Base-by-base conservation (phyloP, 2,797 vertebrate genomes). In the Bryconaethiops microstoma region DNA sequence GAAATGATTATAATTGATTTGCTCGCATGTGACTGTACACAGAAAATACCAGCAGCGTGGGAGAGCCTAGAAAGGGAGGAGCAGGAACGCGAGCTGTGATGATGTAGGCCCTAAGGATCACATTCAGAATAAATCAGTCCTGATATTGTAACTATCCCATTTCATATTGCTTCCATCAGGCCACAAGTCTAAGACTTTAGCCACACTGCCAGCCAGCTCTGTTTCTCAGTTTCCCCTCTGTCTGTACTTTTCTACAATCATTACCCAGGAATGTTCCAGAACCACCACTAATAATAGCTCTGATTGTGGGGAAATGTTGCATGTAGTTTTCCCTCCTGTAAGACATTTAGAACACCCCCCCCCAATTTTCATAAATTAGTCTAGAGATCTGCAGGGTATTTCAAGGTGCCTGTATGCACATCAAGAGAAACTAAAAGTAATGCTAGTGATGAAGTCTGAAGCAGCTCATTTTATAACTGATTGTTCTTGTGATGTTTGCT, bases 281-380 rank as follows among this genome's bases (percentile, higher is more conserved):
- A 82, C 88, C 88, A 86, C 78, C 68, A 87, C 89, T 92, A 88
- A 89, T 91, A 93, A 91, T 89, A 88, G 84, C 88, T 85, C 84
- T 86, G 86, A 91, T 86, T 91, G 81, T 83, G 68, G 83, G 85
- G 83, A 86, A 87, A 88, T 83, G 84, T 86, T 87, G 82, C 88
- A 87, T 88, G 87, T 86, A 74, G 82, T 82, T 73, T 79, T 77
- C 78, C 74, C 63, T 64, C 65, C 76, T 72, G 82, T 74, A 74
- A 74, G 78, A 79, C 45, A 57, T 63, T 81, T 74, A 80, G 25
- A 71, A 45, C 60, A 54, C 55, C 63, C 78, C 23, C 16, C 40
- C 78, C 50, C 67, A 67, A 77, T n/a, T 77, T 83, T 35, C n/a
- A 50, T 12, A 50, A 50, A 50, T 50, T 50, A 67, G 12, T 73